Percentiles rank a stretch among this genome's conserved stretches.
Conservation (phyloP, 2,797 vertebrate species). For the Thamnophis elegans region DNA sequence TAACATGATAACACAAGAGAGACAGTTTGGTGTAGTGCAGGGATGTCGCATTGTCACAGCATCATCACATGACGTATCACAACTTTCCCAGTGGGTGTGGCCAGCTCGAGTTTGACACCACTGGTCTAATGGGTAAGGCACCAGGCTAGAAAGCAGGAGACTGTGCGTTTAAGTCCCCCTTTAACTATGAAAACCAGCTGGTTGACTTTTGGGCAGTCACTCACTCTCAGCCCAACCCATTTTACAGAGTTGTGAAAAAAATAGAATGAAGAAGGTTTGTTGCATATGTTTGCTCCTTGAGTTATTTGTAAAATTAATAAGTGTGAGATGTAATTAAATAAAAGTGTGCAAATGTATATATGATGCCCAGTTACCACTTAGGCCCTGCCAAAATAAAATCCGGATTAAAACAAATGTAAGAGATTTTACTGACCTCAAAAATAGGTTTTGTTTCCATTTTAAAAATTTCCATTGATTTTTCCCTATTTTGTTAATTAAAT, state of each 20-base stretch:
- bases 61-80: no score
- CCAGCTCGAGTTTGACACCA: no score
- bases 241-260: neutral
- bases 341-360: neutral
- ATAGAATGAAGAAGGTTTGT: neutral
- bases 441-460: neutral
- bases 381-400: neutral
- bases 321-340: neutral
- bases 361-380: neutral
- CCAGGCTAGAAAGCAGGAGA: neutral
- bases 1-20: neutral
- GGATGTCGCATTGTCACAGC: no score
- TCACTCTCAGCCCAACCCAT: neutral
- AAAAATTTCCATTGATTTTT: neutral
- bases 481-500: neutral
- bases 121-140: neutral
- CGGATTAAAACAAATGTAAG: neutral
- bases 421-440: neutral
- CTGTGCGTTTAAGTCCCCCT: neutral
- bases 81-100: no score
- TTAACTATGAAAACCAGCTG: neutral
- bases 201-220: neutral
- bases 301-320: neutral
- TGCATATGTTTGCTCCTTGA: neutral
- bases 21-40: neutral